Evolutionary conservation across 2,888 invertebrate species (phyloP).

Genomic region (Chymomyza fuscimana): DNA sequence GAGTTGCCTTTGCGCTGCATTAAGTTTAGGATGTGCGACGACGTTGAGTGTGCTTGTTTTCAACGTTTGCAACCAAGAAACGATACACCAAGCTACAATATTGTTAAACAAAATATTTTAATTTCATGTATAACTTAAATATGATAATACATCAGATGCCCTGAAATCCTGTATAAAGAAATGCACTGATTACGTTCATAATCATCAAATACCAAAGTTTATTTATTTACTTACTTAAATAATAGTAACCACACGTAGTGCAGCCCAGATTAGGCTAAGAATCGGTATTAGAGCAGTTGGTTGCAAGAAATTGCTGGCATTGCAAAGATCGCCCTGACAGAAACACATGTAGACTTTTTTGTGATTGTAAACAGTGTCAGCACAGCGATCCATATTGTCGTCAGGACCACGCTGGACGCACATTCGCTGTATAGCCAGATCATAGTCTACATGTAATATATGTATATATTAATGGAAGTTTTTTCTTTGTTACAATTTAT

Average conservation of each 20-base stretch:
- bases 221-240: not conserved
- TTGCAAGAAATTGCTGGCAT: slow-evolving; percentile 72
- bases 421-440: slow-evolving; percentile 91
- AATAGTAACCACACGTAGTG: not conserved
- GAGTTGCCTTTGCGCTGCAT: too few species aligned
- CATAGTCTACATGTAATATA: slow-evolving; percentile 84
- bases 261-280: not conserved
- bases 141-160: not conserved
- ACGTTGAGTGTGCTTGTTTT: too few species aligned
- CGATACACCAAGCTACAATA: not conserved
- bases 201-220: not conserved
- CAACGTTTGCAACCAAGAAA: not conserved
- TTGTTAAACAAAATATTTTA: not conserved
- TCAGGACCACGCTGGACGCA: slow-evolving; percentile 93
- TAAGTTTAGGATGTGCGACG: too few species aligned
- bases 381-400: slow-evolving; percentile 94
- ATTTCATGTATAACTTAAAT: not conserved
- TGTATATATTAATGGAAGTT: not conserved
- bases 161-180: not conserved
- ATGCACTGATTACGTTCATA: too few species aligned
- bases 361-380: slow-evolving; percentile 90
- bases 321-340: slow-evolving; percentile 94
- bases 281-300: not conserved
- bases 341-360: slow-evolving; percentile 94
- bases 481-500: not conserved